Evolutionary conservation across 2,113 vertebrate species (phyloP).

Genomic region (Tilapia sparmanii): DNA sequence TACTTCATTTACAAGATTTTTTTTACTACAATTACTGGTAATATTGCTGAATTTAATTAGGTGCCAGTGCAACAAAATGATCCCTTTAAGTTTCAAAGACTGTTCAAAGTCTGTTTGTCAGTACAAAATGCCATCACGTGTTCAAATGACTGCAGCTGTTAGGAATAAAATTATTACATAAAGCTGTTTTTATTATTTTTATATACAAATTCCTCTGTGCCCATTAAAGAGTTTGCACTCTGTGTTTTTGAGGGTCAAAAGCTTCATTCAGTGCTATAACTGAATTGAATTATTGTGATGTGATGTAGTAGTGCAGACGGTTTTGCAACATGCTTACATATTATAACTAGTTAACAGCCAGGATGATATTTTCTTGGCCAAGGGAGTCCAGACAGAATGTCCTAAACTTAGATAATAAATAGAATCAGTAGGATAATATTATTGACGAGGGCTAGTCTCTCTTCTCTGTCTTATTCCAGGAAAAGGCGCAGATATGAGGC

Average conservation of each 20-base stretch:
- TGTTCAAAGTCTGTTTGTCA: neutral
- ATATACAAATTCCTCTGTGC: neutral
- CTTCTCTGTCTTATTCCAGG: neutral
- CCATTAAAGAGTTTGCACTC: neutral
- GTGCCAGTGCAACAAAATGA: neutral
- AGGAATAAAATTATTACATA: neutral
- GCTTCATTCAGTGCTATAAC: neutral
- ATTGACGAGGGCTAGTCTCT: neutral
- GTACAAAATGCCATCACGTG: neutral
- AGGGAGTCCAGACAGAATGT: neutral
- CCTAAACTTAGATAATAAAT: neutral
- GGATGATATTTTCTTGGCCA: neutral
- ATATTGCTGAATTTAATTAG: neutral
- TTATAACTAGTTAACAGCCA: neutral
- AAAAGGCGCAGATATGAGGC: neutral
- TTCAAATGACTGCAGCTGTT: neutral
- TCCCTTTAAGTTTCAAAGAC: neutral
- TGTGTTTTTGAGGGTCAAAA: neutral
- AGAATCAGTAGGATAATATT: neutral
- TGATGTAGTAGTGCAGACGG: accelerated
- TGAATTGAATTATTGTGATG: neutral
- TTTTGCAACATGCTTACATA: neutral
- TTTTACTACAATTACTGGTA: neutral
- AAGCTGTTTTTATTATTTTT: neutral
- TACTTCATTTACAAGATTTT: neutral